phyloP scores from a whole-genome alignment of 1,140 invertebrate genomes.

The Eumeta japonica region DNA sequence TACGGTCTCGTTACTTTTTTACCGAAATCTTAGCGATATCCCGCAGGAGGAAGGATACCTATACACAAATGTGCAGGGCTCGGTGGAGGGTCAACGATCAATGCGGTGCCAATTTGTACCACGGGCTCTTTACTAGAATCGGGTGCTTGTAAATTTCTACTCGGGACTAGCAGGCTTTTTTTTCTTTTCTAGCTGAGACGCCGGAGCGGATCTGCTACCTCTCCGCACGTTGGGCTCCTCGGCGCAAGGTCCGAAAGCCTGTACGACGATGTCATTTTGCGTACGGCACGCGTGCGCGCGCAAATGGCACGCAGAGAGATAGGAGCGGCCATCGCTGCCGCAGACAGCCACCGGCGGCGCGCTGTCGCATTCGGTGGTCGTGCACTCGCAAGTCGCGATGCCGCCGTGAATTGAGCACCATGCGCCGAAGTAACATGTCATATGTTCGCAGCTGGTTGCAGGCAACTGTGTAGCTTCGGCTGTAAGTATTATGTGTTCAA shows the following conservation, averaged over 20 bases:
- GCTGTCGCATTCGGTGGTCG: conserved; percentile 59
- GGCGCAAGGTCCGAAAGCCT: conserved; percentile 71
- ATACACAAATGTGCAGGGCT: conserved; percentile 32
- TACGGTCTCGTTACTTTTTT: too few relatives aligned
- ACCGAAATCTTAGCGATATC: conserved; percentile 52
- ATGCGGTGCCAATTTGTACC: too few relatives aligned
- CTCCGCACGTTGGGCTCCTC: conserved; percentile 37
- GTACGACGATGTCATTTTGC: conserved; percentile 77
- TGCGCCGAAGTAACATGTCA: conserved; percentile 81
- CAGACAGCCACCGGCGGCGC: conserved; percentile 61
- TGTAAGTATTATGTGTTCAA: conserved; percentile 40
- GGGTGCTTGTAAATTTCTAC: too few relatives aligned
- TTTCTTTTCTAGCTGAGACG: too few relatives aligned
- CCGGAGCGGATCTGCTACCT: conserved; percentile 48
- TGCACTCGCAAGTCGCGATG: conserved; percentile 70
- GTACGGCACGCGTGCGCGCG: conserved; percentile 73
- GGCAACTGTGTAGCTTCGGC: conserved; percentile 66
- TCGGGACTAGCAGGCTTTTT: too few relatives aligned
- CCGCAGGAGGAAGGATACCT: conserved; percentile 41
- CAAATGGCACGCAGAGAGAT: conserved; percentile 71
- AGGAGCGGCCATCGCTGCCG: conserved; percentile 77
- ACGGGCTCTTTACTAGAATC: too few relatives aligned
- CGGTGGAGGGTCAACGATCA: too few relatives aligned
- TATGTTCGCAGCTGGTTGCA: conserved; percentile 68
- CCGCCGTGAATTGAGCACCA: conserved; percentile 72